Evolutionary conservation across 1,140 invertebrate genomes (phyloP).

Genomic region (Bombus fervidus): DNA sequence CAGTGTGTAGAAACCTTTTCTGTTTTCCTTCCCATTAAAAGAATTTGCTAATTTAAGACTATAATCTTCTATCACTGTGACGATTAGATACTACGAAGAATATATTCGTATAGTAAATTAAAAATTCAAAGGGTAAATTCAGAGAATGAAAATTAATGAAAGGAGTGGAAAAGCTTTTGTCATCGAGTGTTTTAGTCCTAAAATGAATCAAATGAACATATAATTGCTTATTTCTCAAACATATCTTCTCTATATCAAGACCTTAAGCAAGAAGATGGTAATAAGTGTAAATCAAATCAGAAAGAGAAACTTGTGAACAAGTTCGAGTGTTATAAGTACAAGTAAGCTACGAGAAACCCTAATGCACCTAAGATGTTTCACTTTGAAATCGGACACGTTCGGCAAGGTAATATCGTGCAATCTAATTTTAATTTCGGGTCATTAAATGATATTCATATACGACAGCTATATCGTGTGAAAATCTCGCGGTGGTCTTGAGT

Average conservation of each 20-base stretch:
- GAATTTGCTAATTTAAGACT: too few species aligned
- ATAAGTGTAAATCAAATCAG: neutral
- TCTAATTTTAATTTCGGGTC: conserved; percentile 41
- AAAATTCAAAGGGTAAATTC: neutral
- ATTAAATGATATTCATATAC: conserved; percentile 24
- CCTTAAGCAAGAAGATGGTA: neutral
- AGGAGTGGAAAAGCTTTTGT: too few species aligned
- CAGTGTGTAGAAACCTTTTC: too few species aligned
- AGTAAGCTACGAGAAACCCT: neutral
- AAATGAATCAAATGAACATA: neutral
- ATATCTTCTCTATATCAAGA: neutral
- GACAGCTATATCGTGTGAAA: neutral
- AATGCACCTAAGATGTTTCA: neutral
- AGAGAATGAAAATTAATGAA: neutral
- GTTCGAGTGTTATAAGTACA: neutral
- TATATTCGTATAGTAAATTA: too few species aligned
- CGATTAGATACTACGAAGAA: too few species aligned
- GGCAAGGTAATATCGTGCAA: neutral
- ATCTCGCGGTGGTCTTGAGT: conserved; percentile 24
- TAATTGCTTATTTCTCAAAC: neutral
- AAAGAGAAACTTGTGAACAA: neutral
- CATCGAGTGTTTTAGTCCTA: too few species aligned
- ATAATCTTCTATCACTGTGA: too few species aligned
- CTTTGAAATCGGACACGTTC: conserved; percentile 31
- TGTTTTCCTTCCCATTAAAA: too few species aligned